Evolutionary conservation across 2,113 vertebrate species (phyloP).

Genomic region (Excalfactoria chinensis): DNA sequence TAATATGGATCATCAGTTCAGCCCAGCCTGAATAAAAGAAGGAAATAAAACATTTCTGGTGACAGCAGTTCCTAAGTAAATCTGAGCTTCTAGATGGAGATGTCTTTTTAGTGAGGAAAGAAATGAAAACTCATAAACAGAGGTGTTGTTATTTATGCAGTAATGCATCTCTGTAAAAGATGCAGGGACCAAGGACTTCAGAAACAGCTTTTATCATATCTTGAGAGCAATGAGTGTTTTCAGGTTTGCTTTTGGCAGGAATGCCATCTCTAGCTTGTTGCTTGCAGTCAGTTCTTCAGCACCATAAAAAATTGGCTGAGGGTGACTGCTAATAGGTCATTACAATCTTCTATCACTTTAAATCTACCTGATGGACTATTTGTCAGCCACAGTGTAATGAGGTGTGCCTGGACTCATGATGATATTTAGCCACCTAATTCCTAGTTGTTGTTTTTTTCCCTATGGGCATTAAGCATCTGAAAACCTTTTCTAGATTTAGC

Average conservation of each 20-base stretch:
- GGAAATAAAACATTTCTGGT: constrained; percentile 33
- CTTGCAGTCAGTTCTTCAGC: not conserved
- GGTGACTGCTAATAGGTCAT: constrained; percentile 13
- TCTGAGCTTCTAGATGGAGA: not conserved
- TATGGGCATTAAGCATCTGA: not conserved
- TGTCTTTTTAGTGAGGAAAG: not conserved
- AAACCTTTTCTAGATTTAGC: not conserved
- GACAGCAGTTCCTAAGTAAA: constrained; percentile 6
- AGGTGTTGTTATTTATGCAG: not conserved
- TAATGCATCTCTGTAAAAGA: not conserved
- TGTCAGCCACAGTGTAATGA: constrained; percentile 30
- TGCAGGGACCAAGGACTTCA: not conserved
- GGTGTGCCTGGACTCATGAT: not conserved
- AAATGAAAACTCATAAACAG: constrained; percentile 5
- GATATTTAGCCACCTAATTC: constrained; percentile 12
- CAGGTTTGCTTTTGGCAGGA: not conserved
- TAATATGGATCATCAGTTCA: constrained; percentile 39
- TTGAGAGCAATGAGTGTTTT: not conserved
- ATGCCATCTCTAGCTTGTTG: not conserved
- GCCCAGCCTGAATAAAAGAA: constrained; percentile 24
- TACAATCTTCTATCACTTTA: constrained; percentile 26
- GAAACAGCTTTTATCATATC: not conserved
- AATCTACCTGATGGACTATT: constrained; percentile 23
- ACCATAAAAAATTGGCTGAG: constrained; percentile 23
- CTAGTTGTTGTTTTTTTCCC: not conserved